Evolutionary conservation across 2,888 invertebrate species (phyloP).

Genomic region (Cheilosia vulpina): DNA sequence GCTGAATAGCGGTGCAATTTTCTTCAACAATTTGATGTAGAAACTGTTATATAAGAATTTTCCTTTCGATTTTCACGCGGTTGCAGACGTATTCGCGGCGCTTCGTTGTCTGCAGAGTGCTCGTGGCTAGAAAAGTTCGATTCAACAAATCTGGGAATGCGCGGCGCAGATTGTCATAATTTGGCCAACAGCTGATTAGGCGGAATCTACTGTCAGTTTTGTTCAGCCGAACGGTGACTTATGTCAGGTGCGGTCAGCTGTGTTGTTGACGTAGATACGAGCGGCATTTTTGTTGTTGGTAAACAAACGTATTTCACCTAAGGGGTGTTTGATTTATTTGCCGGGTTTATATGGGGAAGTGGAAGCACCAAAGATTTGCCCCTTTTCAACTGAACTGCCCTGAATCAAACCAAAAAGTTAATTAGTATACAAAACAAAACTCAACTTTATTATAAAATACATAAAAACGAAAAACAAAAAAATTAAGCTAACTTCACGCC

Average conservation of each 20-base stretch:
- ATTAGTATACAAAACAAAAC: background rate
- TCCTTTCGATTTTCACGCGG: conserved; percentile 23
- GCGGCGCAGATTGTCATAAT: conserved; percentile 56
- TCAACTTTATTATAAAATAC: background rate
- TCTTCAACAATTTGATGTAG: background rate
- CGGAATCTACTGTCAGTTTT: conserved; percentile 34
- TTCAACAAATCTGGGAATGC: conserved; percentile 25
- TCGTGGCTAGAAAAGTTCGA: conserved; percentile 24
- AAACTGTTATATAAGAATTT: conserved; percentile 62
- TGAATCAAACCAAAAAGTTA: background rate
- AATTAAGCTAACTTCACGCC: background rate
- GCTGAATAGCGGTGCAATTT: background rate
- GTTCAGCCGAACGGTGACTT: background rate
- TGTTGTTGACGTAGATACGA: conserved; percentile 17
- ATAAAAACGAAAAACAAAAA: conserved; percentile 2
- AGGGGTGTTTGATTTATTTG: background rate
- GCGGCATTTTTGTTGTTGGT: conserved; percentile 21
- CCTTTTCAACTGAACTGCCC: no score
- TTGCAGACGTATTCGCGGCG: conserved; percentile 56
- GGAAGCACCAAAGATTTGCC: no score
- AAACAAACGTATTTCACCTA: conserved; percentile 39
- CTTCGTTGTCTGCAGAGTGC: conserved; percentile 50
- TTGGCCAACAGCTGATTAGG: conserved; percentile 41
- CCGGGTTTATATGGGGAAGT: background rate
- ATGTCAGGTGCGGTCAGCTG: conserved; percentile 26